Conservation (phyloP, 2,113 vertebrate genomes). For the Neoarius graeffei region DNA sequence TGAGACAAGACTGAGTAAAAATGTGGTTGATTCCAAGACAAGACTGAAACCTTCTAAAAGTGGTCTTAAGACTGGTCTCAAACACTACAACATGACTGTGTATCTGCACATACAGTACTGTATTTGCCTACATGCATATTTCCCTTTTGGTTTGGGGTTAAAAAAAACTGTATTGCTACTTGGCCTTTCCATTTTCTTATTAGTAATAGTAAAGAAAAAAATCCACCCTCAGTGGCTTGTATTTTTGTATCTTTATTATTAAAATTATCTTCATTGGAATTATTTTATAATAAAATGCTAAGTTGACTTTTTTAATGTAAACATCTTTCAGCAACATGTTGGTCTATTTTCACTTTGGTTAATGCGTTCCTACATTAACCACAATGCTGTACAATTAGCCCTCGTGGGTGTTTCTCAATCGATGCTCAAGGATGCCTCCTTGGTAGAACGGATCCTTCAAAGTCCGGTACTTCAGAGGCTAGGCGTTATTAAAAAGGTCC, state of each 20-base stretch:
- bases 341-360: neutral
- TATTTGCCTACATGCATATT: neutral
- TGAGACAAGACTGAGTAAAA: too few species aligned
- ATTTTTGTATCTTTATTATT: neutral
- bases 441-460: too few species aligned
- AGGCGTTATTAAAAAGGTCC: too few species aligned
- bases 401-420: neutral
- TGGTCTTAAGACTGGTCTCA: too few species aligned
- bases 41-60: too few species aligned
- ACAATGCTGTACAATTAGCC: neutral
- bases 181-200: neutral
- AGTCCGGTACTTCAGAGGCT: too few species aligned
- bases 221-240: neutral
- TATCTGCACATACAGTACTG: neutral
- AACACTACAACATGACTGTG: too few species aligned
- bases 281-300: neutral
- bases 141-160: neutral
- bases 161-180: neutral
- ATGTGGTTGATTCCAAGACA: too few species aligned
- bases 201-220: neutral
- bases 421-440: too few species aligned
- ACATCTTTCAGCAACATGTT: neutral
- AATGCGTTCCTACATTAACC: neutral
- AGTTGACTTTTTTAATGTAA: neutral
- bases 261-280: neutral